These are phyloP conservation scores for Eubasilissa regina DNA, from an alignment of 1,140 invertebrate genomes.

Conservation along the genomic window DNA sequence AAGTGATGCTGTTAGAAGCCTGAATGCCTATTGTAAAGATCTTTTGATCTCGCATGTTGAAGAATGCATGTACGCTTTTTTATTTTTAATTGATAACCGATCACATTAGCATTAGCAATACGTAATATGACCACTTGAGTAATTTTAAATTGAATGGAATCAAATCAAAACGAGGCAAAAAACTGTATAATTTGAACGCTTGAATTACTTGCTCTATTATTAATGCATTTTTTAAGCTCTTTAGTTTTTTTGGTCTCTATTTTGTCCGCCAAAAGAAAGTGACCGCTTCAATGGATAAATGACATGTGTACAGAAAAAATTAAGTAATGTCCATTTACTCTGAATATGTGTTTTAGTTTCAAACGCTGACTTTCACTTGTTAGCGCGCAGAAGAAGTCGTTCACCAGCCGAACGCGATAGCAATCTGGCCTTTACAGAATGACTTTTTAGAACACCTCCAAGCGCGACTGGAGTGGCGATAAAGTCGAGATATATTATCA, in stretches of 20 bases:
- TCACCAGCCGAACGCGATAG: not conserved
- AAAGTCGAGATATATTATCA: too few relatives aligned
- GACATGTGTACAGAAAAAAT: constrained; percentile 32
- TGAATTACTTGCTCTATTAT: not conserved
- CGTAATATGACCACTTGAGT: too few relatives aligned
- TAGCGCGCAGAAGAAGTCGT: not conserved
- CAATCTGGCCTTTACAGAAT: not conserved
- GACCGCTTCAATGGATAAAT: constrained; percentile 20
- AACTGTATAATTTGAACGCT: too few relatives aligned
- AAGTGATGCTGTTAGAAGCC: too few relatives aligned
- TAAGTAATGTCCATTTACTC: not conserved
- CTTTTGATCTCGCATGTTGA: too few relatives aligned
- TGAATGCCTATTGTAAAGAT: too few relatives aligned
- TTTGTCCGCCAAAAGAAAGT: constrained; percentile 21
- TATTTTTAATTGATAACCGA: too few relatives aligned
- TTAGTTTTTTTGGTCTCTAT: not conserved
- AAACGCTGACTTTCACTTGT: constrained; percentile 4
- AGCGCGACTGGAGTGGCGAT: too few relatives aligned
- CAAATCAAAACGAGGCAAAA: too few relatives aligned
- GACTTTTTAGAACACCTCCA: not conserved
- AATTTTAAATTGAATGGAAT: too few relatives aligned
- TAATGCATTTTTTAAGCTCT: not conserved
- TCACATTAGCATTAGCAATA: too few relatives aligned
- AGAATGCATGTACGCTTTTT: not conserved
- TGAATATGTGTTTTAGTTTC: constrained; percentile 4